Conservation (phyloP, 2,797 vertebrate genomes). For the Macroramphosus scolopax region DNA sequence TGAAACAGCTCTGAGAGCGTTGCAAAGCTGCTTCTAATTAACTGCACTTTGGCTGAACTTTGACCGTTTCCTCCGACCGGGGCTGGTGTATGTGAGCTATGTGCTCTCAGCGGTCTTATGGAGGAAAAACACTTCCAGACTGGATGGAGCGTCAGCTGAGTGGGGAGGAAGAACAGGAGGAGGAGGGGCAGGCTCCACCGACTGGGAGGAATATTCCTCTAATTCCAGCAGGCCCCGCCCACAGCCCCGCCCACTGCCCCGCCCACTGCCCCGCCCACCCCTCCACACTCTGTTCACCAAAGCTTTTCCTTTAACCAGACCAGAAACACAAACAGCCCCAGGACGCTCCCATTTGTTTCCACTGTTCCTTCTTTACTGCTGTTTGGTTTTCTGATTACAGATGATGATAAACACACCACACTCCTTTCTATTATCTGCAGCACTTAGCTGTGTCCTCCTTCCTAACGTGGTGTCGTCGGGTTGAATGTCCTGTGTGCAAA, state of each 20-base stretch:
- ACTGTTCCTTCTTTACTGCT: not conserved
- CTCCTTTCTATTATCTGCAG: slow-evolving; percentile 5
- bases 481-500: too few species aligned
- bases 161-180: slow-evolving; percentile 15
- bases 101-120: slow-evolving; percentile 73
- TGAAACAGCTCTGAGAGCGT: slow-evolving; percentile 19
- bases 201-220: slow-evolving; percentile 71
- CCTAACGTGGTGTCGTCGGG: not conserved
- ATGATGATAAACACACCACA: too few species aligned
- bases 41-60: slow-evolving; percentile 91
- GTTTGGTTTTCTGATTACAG: too few species aligned
- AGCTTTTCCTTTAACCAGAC: slow-evolving; percentile 75
- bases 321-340: slow-evolving; percentile 53
- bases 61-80: slow-evolving; percentile 87
- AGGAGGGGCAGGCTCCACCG: slow-evolving; percentile 10
- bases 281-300: slow-evolving; percentile 45
- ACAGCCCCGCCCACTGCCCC: too few species aligned
- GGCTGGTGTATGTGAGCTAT: slow-evolving; percentile 79
- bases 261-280: too few species aligned
- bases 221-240: slow-evolving; percentile 83
- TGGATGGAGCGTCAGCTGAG: slow-evolving; percentile 42
- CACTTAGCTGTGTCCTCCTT: slow-evolving; percentile 34
- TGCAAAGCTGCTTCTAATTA: slow-evolving; percentile 88
- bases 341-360: slow-evolving; percentile 27
- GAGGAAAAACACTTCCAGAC: slow-evolving; percentile 66